Evolutionary conservation across 2,113 vertebrate species (phyloP).

Genomic region (Amphiprion percula): DNA sequence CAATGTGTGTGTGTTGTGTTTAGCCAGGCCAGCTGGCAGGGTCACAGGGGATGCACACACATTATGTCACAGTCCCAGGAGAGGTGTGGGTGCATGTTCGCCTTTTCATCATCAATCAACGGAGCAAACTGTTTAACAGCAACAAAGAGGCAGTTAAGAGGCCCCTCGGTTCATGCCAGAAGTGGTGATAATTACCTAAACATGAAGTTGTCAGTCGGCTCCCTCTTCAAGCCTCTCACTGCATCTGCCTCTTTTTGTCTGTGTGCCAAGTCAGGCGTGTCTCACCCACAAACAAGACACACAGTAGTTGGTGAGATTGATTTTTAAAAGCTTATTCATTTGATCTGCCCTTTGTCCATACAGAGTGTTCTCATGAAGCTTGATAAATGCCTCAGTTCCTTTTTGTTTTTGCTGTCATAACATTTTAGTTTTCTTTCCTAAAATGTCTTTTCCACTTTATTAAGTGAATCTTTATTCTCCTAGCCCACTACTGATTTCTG

Average conservation of each 20-base stretch:
- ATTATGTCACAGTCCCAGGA: conserved; percentile 79
- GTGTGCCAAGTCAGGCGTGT: conserved; percentile 75
- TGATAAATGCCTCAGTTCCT: conserved; percentile 60
- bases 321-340: conserved; percentile 75
- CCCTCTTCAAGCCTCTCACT: conserved; percentile 39
- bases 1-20: conserved; percentile 74
- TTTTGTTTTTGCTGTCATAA: neutral
- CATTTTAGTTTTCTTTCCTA: neutral
- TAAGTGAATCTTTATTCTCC: neutral
- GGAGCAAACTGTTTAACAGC: conserved; percentile 84
- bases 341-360: conserved; percentile 64
- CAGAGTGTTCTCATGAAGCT: conserved; percentile 63
- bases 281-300: conserved; percentile 57
- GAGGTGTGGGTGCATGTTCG: conserved; percentile 79
- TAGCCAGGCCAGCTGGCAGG: conserved; percentile 79
- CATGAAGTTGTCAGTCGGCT: conserved; percentile 81
- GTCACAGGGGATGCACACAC: conserved; percentile 78
- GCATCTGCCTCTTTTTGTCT: conserved; percentile 67
- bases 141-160: conserved; percentile 79
- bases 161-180: conserved; percentile 73
- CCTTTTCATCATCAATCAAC: conserved; percentile 83
- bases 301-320: conserved; percentile 77
- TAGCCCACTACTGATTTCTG: neutral
- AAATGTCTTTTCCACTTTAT: neutral
- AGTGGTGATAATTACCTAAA: conserved; percentile 85